Evolutionary conservation across 2,113 vertebrate species (phyloP).

Genomic region (Phasianus colchicus): DNA sequence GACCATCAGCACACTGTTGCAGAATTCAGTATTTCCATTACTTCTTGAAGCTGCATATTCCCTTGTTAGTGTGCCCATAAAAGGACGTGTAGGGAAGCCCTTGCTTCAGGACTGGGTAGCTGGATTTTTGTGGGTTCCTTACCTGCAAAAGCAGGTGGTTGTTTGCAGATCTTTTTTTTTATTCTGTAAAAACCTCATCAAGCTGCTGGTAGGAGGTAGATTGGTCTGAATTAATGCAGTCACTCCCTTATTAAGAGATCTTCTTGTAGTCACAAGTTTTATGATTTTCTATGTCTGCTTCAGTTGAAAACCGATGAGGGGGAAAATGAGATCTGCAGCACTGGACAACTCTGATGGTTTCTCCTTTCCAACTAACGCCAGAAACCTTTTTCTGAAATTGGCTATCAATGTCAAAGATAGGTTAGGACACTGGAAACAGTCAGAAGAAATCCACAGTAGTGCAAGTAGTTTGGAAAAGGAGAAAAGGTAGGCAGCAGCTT

Average conservation of each 20-base stretch:
- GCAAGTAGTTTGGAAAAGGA: constrained; percentile 22
- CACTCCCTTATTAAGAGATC: background rate
- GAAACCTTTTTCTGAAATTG: constrained; percentile 19
- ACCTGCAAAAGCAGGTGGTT: background rate
- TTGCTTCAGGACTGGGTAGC: background rate
- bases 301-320: background rate
- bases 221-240: background rate
- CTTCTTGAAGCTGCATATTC: background rate
- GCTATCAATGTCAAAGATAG: constrained; percentile 23
- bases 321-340: constrained; percentile 11
- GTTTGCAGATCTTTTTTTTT: constrained; percentile 12
- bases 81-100: background rate
- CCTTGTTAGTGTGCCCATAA: background rate
- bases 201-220: background rate
- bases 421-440: constrained; percentile 25
- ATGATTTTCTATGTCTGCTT: background rate
- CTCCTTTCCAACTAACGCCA: constrained; percentile 3
- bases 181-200: constrained; percentile 1
- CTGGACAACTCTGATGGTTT: background rate
- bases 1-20: background rate
- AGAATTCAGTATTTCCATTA: background rate
- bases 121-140: background rate
- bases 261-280: background rate
- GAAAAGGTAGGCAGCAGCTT: constrained; percentile 30
- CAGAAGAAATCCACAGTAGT: constrained; percentile 14